Evolutionary conservation across 2,113 vertebrate genomes (phyloP), one percentile per base, ranked within the genome.

Genomic region (cat (Felis catus)): DNA sequence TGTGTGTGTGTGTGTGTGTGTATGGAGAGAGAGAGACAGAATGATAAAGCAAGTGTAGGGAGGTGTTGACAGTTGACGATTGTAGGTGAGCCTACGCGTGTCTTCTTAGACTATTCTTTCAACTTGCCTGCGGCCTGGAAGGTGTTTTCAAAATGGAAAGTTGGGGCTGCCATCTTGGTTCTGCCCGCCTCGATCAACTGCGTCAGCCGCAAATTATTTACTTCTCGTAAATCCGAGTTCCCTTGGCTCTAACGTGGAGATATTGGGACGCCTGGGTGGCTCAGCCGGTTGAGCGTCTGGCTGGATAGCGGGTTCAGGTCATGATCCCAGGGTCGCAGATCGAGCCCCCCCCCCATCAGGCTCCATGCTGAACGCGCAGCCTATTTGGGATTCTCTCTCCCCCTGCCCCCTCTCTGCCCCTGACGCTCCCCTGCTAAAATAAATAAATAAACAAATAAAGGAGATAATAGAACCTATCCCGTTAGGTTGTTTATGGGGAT

Each of bases 61-160:
- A 76, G 85, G 89, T 36, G 10, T 39, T 48, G 86, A 70, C 33
- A 90, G 15, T 89, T 87, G 61, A 14, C 63, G 16, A 91, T 68
- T 91, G 5, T 78, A 58, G 11, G 25, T 71, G 27, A 58, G 58
- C 16, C 11, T 27, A 45, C 53, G 79, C 55, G 48, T 0, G 14
- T 81, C 55, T 85, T 84, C 29, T 86, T 91, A 39, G 70, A 45
- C 78, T 36, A 16, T 51, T 63, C 53, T 80, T 96, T 90, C 53
- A 89, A 87, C 36, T 85, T 79, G 55, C n/a, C 80, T 74, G 7
- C 48, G 85, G 70, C 79, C 96, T 84, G 55, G 18, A 76, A 74
- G 27, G 21, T 84, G 33, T 79, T 84, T 95, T 58, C 58, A 89
- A 96, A 94, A 91, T 81, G 39, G 82, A 76, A 85, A 51, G 10